Base-by-base conservation (phyloP, 2,797 vertebrate genomes). In the Ceyx erithaca region DNA sequence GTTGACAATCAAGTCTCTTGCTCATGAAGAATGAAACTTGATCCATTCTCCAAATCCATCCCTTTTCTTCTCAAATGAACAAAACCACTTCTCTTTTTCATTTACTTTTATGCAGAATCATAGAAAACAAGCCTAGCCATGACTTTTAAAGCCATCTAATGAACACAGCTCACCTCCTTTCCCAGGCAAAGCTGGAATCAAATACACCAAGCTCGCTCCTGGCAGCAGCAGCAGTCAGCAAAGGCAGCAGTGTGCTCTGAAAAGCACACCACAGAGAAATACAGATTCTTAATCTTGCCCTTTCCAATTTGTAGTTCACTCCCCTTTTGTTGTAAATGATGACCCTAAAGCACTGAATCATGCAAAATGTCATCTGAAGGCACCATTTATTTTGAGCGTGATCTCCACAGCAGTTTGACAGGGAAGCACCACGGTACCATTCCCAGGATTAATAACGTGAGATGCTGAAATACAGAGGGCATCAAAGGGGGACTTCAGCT, bases 331-430 rank as follows among this genome's bases (percentile, higher is more conserved):
- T 72, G 81, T 70, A 77, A 82, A 79, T 61, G 18, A 76, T 76
- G 63, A 79, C 57, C 87, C 89, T 81, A 72, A 79, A 76, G 40
- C 59, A 41, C 48, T 87, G 84, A 84, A 79, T 81, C 75, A 76
- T 16, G 16, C 51, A 54, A 84, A 86, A 92, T 7, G 2, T 45
- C 68, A 31, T 66, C 57, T 55, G 58, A 87, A 92, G 63, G 61
- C 37, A 64, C 14, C n/a, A 4, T 51, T 57, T 80, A 43, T 43
- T 88, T 64, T 49, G 41, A 82, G 37, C 12, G 2, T 30, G n/a
- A 67, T 54, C n/a, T 61, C 61, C 0, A 0, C 26, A 66, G 28
- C n/a, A 10, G 35, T 57, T 33, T 85, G 80, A 79, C 46, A 75
- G 20, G 58, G 67, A 79, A 92, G 49, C 22, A 48, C 40, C 59